These are phyloP conservation scores for Chionodraco myersi DNA, from an alignment of 2,113 vertebrate genomes.

Conservation along the genomic window DNA sequence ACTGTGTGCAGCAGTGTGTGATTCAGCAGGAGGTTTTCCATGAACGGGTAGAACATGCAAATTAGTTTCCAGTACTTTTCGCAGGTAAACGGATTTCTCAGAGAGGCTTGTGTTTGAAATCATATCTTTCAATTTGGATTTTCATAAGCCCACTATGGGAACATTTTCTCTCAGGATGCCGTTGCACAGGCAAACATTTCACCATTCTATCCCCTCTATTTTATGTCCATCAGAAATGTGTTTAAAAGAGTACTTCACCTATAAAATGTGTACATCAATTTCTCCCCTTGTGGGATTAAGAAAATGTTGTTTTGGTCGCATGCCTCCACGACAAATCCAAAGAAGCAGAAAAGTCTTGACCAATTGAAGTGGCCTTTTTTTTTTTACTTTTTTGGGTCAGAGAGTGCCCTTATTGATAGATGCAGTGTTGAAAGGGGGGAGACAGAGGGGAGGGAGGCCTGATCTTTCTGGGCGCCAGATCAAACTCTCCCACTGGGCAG, in stretches of 20 bases:
- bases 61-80: conserved; percentile 31
- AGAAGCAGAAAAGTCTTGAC: too few species aligned
- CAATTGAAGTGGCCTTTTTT: too few species aligned
- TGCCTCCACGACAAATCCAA: too few species aligned
- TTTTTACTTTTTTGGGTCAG: too few species aligned
- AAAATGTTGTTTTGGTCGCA: too few species aligned
- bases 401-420: too few species aligned
- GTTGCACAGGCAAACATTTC: neutral
- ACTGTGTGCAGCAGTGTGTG: conserved; percentile 19
- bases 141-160: neutral
- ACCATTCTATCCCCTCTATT: neutral
- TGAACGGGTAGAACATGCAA: conserved; percentile 36
- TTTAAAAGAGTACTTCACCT: neutral
- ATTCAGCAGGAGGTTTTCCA: conserved; percentile 15
- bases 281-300: too few species aligned
- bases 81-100: conserved; percentile 32
- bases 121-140: conserved; percentile 22
- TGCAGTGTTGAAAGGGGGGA: too few species aligned
- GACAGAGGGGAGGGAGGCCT: too few species aligned
- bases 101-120: conserved; percentile 19
- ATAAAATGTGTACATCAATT: too few species aligned
- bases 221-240: conserved; percentile 3
- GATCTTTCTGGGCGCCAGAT: too few species aligned
- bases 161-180: conserved; percentile 34
- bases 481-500: too few species aligned